Base-by-base conservation (phyloP, 2,888 invertebrate species). In the Phrixothrix hirtus region DNA sequence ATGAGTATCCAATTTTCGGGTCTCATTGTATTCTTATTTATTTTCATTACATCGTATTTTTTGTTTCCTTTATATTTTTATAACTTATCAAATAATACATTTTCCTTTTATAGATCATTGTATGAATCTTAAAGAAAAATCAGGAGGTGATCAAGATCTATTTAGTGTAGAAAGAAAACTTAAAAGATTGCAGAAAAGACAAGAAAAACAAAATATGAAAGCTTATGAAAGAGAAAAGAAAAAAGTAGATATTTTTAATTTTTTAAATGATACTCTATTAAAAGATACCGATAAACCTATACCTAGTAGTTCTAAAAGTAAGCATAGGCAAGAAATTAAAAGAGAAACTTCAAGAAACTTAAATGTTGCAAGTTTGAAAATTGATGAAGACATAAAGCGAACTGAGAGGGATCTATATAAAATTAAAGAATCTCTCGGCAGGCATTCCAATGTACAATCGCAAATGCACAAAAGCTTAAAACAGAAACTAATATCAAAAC, bases 41-140 rank as follows among this genome's bases (percentile, higher is more conserved):
- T n/a, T n/a, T n/a, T n/a, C n/a, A n/a, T n/a, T n/a, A n/a, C n/a
- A n/a, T n/a, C n/a, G n/a, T n/a, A n/a, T n/a, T n/a, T n/a, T n/a
- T n/a, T n/a, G n/a, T n/a, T n/a, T n/a, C n/a, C n/a, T n/a, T n/a
- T n/a, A 7, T 6, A 5, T 25, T 25, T 25, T 7, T 7, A 6
- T 25, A 6, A 25, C 5, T 7, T 7, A 7, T 10, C 4, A 4
- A 30, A 11, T 42, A 4, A 31, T 31, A 14, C 6, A 34, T 13
- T 34, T 3, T 13, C 6, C 2, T 17, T 10, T 63, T 66, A 27
- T 81, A 72, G 91, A 92, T 77, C 86, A 88, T 60, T 92, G 91
- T 68, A 90, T 92, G 89, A 82, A 83, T 55, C 76, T 91, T 37
- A 82, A 86, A 4, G 88, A 90, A 72, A 81, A 81, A 55, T 80